phyloP scores from a whole-genome alignment of 2,888 invertebrate species.

The Scaptomyza tumidula region DNA sequence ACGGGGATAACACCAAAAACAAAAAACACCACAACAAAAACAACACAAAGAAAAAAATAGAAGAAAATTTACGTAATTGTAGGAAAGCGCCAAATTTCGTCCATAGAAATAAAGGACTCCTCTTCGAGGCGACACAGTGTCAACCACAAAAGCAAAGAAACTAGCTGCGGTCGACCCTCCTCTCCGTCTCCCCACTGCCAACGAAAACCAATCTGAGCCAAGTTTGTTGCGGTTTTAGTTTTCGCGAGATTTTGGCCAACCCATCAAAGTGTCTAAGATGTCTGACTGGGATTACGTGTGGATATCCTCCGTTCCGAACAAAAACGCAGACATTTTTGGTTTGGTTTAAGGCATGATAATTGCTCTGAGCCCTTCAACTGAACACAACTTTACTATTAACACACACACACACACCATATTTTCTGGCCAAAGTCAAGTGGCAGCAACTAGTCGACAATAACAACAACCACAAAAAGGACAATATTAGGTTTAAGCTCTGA shows the following conservation, averaged over 20 bases:
- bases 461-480: slow-evolving; percentile 3
- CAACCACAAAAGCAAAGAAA: slow-evolving; percentile 6
- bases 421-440: slow-evolving; percentile 19
- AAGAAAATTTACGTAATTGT: slow-evolving; percentile 10
- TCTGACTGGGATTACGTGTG: slow-evolving; percentile 42
- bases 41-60: too few species aligned
- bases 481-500: neutral
- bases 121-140: slow-evolving; percentile 1
- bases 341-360: slow-evolving; percentile 43
- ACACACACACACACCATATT: neutral
- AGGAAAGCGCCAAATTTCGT: slow-evolving; percentile 3
- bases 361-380: slow-evolving; percentile 29
- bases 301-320: slow-evolving; percentile 13
- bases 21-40: neutral
- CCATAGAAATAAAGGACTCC: too few species aligned
- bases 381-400: slow-evolving; percentile 24
- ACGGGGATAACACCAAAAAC: neutral
- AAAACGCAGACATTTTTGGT: slow-evolving; percentile 35
- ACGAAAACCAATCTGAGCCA: slow-evolving; percentile 25
- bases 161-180: neutral
- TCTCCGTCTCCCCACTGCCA: neutral
- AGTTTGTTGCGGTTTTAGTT: slow-evolving; percentile 44
- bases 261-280: slow-evolving; percentile 42
- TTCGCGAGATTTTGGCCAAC: slow-evolving; percentile 29
- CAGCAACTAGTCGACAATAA: neutral